These are phyloP conservation scores for Zaprionus ghesquierei DNA, from an alignment of 1,140 invertebrate genomes.

Conservation along the genomic window DNA sequence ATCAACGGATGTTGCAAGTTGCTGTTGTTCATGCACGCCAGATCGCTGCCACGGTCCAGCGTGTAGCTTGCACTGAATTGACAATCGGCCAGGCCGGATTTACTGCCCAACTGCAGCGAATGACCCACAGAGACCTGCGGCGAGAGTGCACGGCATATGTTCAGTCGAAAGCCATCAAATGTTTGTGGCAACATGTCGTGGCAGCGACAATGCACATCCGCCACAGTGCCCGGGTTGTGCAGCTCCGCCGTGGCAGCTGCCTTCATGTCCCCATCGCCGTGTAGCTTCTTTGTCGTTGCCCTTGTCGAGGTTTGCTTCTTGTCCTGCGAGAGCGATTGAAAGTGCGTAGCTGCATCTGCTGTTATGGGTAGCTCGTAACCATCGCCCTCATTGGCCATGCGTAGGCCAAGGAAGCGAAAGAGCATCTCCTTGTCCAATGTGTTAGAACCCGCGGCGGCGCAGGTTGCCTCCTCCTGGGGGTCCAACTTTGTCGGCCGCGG, in stretches of 20 bases:
- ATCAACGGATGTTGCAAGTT: constrained; percentile 12
- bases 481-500: neutral
- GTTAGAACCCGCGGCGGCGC: too few relatives aligned
- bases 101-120: neutral
- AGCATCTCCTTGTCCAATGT: constrained; percentile 12
- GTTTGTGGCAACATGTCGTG: constrained; percentile 18
- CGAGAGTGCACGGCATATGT: neutral
- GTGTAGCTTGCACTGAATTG: constrained; percentile 18
- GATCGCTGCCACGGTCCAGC: neutral
- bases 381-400: constrained; percentile 31
- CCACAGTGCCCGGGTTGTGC: constrained; percentile 27
- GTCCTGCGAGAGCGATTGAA: neutral
- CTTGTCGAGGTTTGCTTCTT: neutral
- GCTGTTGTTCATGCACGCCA: neutral
- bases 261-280: neutral
- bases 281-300: neutral
- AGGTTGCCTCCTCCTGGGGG: too few relatives aligned
- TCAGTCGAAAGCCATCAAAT: constrained; percentile 36
- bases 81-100: neutral
- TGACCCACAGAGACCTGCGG: constrained; percentile 20
- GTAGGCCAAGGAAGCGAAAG: constrained; percentile 27
- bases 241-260: neutral
- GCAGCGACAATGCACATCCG: constrained; percentile 21
- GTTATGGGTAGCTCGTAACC: neutral
- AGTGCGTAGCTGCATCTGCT: too few relatives aligned